Percentiles rank a stretch among this genome's conserved stretches.
Evolutionary conservation across 1,140 invertebrate species (phyloP).

Genomic region (Helicoverpa zea): DNA sequence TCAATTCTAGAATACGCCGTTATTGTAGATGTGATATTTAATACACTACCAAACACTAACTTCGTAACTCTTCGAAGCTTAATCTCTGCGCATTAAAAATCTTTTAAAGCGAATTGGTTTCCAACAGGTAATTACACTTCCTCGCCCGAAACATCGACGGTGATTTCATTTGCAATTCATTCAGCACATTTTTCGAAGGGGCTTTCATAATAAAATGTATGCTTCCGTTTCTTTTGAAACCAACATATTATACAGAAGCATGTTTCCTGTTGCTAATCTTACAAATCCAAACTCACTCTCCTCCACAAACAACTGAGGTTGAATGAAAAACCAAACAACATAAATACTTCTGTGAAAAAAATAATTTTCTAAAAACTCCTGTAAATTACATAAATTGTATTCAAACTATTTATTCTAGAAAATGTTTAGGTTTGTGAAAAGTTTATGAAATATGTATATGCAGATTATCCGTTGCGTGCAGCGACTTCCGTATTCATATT

Average conservation of each 20-base stretch:
- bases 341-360: background rate
- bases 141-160: conserved; percentile 4
- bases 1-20: too few relatives aligned
- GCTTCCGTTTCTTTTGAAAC: background rate
- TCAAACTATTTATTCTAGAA: background rate
- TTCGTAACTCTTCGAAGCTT: background rate
- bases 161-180: conserved; percentile 18
- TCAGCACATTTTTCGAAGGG: background rate
- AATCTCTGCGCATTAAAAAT: background rate
- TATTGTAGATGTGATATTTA: too few relatives aligned
- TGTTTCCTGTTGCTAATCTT: too few relatives aligned
- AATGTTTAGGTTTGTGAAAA: conserved; percentile 27
- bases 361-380: background rate
- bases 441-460: conserved; percentile 1
- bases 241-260: too few relatives aligned
- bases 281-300: too few relatives aligned
- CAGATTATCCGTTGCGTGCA: conserved; percentile 26
- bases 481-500: conserved; percentile 41
- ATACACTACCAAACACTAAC: too few relatives aligned
- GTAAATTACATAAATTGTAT: conserved; percentile 9
- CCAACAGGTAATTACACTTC: background rate
- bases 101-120: background rate
- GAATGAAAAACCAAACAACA: conserved; percentile 11
- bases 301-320: background rate
- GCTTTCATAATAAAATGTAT: conserved; percentile 5